A percentile compares a stretch with the other conserved stretches of the same genome.
Conservation (phyloP, 2,888 invertebrate species). For the Augiades crinisus region DNA sequence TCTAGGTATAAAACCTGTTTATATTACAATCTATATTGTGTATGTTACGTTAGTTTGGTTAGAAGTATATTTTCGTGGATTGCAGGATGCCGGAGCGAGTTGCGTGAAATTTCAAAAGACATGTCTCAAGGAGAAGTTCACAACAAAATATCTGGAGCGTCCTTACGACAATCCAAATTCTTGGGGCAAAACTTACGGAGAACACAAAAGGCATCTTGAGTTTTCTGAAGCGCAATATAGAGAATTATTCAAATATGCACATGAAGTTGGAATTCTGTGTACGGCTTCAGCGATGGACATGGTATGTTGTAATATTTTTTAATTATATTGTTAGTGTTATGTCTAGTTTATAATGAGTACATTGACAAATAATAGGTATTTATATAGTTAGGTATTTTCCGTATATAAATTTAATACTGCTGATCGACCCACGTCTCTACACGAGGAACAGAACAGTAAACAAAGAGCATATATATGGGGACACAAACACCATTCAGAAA, state of each 20-base stretch:
- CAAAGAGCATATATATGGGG: no score
- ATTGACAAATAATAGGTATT: no score
- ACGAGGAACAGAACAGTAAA: no score
- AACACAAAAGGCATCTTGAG: slow-evolving; percentile 88
- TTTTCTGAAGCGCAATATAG: slow-evolving; percentile 85
- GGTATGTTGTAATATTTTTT: slow-evolving; percentile 64
- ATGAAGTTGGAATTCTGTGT: slow-evolving; percentile 84
- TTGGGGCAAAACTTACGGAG: slow-evolving; percentile 90
- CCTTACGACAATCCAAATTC: slow-evolving; percentile 85
- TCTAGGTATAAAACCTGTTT: no score
- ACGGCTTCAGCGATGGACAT: slow-evolving; percentile 92
- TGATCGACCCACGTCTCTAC: no score
- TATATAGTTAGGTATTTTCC: no score
- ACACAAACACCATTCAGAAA: no score
- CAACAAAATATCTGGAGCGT: slow-evolving; percentile 82
- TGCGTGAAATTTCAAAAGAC: slow-evolving; percentile 94
- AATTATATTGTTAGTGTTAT: not conserved
- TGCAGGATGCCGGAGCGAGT: slow-evolving; percentile 86
- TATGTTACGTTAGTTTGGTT: no score
- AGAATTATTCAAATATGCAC: slow-evolving; percentile 84
- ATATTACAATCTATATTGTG: no score
- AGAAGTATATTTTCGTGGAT: slow-evolving; percentile 6
- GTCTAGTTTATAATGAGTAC: no score
- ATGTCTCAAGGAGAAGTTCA: slow-evolving; percentile 86
- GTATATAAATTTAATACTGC: no score